These are phyloP conservation scores for Pyxicephalus adspersus DNA, from an alignment of 2,113 vertebrate genomes.

Conservation along the genomic window DNA sequence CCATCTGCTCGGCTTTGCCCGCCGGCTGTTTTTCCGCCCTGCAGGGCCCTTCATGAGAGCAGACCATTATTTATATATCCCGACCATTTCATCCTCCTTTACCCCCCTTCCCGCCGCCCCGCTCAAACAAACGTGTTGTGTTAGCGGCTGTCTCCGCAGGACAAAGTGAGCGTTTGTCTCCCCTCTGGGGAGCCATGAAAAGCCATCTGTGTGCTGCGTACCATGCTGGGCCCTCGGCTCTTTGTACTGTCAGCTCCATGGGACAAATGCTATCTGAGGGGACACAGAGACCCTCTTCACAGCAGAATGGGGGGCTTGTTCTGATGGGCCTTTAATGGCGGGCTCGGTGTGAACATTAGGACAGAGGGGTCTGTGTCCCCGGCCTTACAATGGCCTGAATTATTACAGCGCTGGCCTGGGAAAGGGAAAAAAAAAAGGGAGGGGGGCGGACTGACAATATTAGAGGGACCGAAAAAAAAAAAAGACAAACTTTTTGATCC, in stretches of 20 bases:
- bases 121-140: constrained; percentile 66
- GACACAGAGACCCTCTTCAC: constrained; percentile 97
- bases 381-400: constrained; percentile 77
- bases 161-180: constrained; percentile 89
- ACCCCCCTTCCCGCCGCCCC: constrained; percentile 53
- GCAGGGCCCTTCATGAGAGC: constrained; percentile 25
- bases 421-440: constrained; percentile 34
- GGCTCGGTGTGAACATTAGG: constrained; percentile 71
- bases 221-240: constrained; percentile 76
- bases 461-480: too few relatives aligned
- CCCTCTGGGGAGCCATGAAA: constrained; percentile 85
- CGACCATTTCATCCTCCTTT: constrained; percentile 59
- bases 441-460: constrained; percentile 30
- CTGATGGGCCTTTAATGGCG: constrained; percentile 84
- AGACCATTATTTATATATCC: constrained; percentile 58
- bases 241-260: constrained; percentile 89
- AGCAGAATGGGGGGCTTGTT: constrained; percentile 94
- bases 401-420: constrained; percentile 74
- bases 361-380: constrained; percentile 89
- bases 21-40: constrained; percentile 25
- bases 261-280: constrained; percentile 91
- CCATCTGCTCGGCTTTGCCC: constrained; percentile 13
- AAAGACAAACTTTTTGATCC: too few relatives aligned
- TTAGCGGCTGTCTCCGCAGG: constrained; percentile 78
- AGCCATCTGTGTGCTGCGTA: constrained; percentile 82